Conservation (phyloP, 2,797 vertebrate genomes). For the Saxicola maurus region DNA sequence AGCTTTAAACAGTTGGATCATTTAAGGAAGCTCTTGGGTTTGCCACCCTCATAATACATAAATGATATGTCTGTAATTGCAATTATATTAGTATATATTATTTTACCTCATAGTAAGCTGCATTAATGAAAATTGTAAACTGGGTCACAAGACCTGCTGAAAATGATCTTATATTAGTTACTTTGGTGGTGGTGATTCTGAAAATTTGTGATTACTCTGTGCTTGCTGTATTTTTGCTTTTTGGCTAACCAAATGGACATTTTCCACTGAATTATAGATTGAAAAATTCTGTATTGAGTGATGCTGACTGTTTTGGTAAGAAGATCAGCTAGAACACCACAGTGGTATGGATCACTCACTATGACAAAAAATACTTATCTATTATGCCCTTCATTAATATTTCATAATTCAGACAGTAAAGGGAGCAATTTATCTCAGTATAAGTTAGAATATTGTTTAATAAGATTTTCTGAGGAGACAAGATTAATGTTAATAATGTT, state of each 20-base stretch:
- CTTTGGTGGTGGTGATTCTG: not conserved
- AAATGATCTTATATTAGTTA: not conserved
- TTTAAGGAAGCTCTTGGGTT: not conserved
- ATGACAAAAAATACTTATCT: not conserved
- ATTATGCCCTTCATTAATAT: slow-evolving; percentile 50
- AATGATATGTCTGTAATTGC: not conserved
- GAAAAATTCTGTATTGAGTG: not conserved
- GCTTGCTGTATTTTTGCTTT: not conserved
- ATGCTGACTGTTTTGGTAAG: not conserved
- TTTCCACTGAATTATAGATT: not conserved
- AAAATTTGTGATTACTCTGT: not conserved
- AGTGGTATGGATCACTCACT: not conserved
- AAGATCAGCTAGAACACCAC: not conserved
- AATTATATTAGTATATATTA: not conserved
- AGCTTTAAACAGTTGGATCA: not conserved
- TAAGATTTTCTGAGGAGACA: slow-evolving; percentile 17
- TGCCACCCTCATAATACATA: not conserved
- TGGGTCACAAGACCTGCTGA: not conserved
- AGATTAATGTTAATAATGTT: slow-evolving; percentile 43
- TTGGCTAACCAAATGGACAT: not conserved
- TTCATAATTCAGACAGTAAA: slow-evolving; percentile 25
- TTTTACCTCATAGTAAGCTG: not conserved
- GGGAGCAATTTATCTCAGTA: slow-evolving; percentile 10
- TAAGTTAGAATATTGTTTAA: slow-evolving; percentile 14
- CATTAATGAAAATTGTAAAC: not conserved